These are phyloP conservation scores for Sinocyclocheilus anshuiensis DNA, from an alignment of 2,113 vertebrate species.

Conservation along the genomic window DNA sequence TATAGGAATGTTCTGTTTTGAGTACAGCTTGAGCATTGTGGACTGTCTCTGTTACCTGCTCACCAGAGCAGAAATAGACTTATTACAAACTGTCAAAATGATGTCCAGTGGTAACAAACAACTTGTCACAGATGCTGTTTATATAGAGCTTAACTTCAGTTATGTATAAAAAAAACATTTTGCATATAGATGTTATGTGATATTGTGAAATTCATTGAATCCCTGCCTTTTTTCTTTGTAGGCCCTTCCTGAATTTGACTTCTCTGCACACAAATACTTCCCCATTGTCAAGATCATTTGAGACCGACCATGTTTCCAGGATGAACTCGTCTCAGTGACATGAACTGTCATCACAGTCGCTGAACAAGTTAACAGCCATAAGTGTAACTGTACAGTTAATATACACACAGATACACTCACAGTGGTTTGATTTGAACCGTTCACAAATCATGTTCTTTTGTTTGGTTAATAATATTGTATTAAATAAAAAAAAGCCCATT, in stretches of 20 bases:
- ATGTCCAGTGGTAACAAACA: neutral
- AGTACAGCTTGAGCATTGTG: neutral
- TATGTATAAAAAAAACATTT: neutral
- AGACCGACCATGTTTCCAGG: constrained; percentile 35
- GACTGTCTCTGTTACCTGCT: neutral
- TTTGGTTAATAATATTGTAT: neutral
- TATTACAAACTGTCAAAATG: neutral
- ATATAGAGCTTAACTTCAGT: neutral
- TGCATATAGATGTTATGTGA: neutral
- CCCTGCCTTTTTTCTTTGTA: neutral
- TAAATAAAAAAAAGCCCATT: neutral
- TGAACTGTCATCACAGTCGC: neutral
- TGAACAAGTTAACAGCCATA: neutral
- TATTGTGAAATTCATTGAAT: neutral
- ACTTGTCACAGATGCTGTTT: neutral
- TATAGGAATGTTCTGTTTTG: neutral
- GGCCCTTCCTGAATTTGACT: constrained; percentile 89
- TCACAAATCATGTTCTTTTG: neutral
- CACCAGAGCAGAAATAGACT: neutral
- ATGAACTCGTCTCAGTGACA: neutral
- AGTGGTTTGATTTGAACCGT: neutral
- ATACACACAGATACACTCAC: neutral
- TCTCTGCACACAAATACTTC: constrained; percentile 97
- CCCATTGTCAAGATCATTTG: constrained; percentile 97
- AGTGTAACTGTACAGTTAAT: neutral